Base-by-base conservation (phyloP, 2,113 vertebrate genomes). In the Ibidorhyncha struthersii region DNA sequence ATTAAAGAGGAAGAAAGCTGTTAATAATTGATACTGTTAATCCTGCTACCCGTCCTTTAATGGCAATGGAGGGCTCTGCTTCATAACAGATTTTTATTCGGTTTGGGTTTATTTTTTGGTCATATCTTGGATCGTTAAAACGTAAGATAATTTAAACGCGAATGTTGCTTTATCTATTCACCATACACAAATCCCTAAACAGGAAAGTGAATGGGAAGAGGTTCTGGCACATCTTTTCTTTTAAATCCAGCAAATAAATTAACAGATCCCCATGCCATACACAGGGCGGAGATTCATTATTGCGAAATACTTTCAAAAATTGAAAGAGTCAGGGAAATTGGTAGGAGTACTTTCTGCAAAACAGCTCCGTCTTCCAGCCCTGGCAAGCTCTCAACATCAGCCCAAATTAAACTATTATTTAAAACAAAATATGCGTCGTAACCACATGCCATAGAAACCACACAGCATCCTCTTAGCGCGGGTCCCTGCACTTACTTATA, bases 11-110 rank as follows among this genome's bases (percentile, higher is more conserved):
- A 82, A 65, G 88, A 96, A 97, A 96, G 96, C 80, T 92, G 96
- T 98, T 98, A 98, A 98, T 98, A 98, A 98, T 98, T 98, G 97
- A 98, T 98, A 95, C 91, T 86, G 96, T 96, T 97, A 98, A 98
- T 98, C 96, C 94, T 89, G 71, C 93, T 82, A 59, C 96, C 86
- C 95, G 78, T 84, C 90, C 87, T 97, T 82, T 97, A 97, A 98
- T 96, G 96, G 97, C 87, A 53, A 62, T 23, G 81, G 40, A 67
- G 74, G 67, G 61, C 45, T 84, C 70, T 40, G 82, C 85, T 87
- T 86, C 79, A 63, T 32, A 50, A 25, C 58, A 52, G 80, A n/a
- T 65, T 85, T 85, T 92, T 71, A 83, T 92, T 84, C 65, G 34
- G 62, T 55, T 90, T 50, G 65, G n/a, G 2, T 66, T 71, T 82